Evolutionary conservation across 2,113 vertebrate species (phyloP), one percentile per base, ranked within the genome.

Genomic region (Trichomycterus rosablanca): DNA sequence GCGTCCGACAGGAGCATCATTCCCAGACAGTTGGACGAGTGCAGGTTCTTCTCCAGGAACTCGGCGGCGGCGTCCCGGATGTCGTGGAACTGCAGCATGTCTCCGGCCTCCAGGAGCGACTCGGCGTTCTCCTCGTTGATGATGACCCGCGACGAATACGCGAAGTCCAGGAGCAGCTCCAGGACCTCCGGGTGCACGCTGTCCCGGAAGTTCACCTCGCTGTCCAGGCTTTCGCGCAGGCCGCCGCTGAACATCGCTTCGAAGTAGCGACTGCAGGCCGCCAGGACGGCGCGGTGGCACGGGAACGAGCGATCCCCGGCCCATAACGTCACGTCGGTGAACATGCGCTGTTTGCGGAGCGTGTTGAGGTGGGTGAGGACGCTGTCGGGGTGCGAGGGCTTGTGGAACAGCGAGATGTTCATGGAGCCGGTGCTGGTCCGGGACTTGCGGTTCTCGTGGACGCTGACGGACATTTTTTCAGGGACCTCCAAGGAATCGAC

Each of bases 161-260:
- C 95, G 0, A 92, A 97, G 86, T 97, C 95, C 75, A 97, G 80
- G 66, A 97, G 83, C 0, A 95, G 88, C 83, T 95, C 95, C 79
- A 97, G 77, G 56, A 97, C 91, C 81, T 97, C 94, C 0, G 95
- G 95, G 68, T 97, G 94, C 12, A 97, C 88, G 42, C 89, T 93
- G 74, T 97, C 92, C 2, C 88, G 90, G 83, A 97, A 97, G 79
- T 94, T 91, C 45, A 97, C 94, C 1, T 89, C 87, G 0, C 87
- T 88, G 7, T 92, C 93, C 59, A 90, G 67, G 79, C 93, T 97
- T 71, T 97, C 94, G 10, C 93, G 85, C 18, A 97, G 88, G 2
- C 95, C 95, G 0, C 93, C 92, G 59, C 93, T 93, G 65, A 97
- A 97, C 95, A 97, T 97, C 63, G 95, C 95, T 80, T 97, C 94